These are phyloP conservation scores for Mastacembelus armatus DNA, from an alignment of 2,797 vertebrate species.

Conservation along the genomic window DNA sequence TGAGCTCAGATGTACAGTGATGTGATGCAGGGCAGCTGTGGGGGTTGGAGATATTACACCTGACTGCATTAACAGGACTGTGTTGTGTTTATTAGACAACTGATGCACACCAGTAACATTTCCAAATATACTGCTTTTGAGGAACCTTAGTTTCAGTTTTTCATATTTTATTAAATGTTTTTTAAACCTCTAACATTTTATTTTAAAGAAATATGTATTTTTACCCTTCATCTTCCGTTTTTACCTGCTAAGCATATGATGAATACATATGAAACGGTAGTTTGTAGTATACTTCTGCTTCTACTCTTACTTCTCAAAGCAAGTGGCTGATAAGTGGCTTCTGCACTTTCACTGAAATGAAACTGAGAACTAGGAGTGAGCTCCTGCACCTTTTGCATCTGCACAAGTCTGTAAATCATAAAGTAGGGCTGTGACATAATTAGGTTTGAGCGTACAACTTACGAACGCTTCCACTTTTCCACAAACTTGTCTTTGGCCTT, in stretches of 20 bases:
- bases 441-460: not conserved
- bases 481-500: not conserved
- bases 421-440: too few relatives aligned
- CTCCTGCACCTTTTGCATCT: too few relatives aligned
- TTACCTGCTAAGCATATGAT: not conserved
- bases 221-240: not conserved
- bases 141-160: not conserved
- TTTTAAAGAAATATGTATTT: not conserved
- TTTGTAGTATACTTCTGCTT: too few relatives aligned
- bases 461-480: slow-evolving; percentile 19
- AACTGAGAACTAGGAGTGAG: too few relatives aligned
- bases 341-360: too few relatives aligned
- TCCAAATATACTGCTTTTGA: not conserved
- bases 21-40: too few relatives aligned
- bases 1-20: too few relatives aligned
- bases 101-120: too few relatives aligned
- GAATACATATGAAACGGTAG: not conserved
- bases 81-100: slow-evolving; percentile 28
- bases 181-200: not conserved
- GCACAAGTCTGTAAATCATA: too few relatives aligned
- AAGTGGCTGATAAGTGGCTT: too few relatives aligned
- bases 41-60: too few relatives aligned
- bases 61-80: slow-evolving; percentile 55
- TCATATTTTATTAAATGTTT: not conserved
- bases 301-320: too few relatives aligned